A percentile compares a stretch with the other conserved stretches of the same genome.
Conservation (phyloP, 2,888 invertebrate species). For the Zelleria hepariella region DNA sequence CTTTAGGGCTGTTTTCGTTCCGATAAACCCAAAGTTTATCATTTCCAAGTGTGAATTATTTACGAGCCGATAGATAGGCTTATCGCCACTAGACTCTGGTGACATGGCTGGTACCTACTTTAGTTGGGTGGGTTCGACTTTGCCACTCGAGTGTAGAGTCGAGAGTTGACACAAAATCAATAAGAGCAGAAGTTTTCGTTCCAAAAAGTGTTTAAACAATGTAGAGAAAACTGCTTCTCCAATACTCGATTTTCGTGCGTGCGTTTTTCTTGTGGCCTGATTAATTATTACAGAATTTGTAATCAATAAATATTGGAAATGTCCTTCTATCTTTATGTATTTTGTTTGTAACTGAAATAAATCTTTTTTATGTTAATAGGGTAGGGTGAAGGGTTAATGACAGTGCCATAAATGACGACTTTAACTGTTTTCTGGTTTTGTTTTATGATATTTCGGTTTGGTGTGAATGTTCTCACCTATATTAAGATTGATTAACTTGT, state of each 20-base stretch:
- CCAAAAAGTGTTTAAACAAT: no score
- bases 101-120: not conserved
- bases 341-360: not conserved
- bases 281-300: no score
- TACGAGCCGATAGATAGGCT: slow-evolving; percentile 5
- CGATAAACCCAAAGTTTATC: not conserved
- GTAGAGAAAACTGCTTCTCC: no score
- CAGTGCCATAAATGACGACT: not conserved
- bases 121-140: not conserved
- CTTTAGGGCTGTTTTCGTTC: not conserved
- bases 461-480: no score
- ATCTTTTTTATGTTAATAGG: not conserved
- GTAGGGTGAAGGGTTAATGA: not conserved
- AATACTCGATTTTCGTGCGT: no score
- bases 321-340: not conserved
- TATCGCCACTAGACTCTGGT: slow-evolving; percentile 3
- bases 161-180: not conserved
- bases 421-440: not conserved
- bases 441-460: not conserved
- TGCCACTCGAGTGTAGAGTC: not conserved
- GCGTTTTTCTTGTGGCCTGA: no score
- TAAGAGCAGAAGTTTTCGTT: not conserved
- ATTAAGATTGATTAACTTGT: no score
- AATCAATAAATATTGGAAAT: not conserved
- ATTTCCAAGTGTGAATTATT: slow-evolving; percentile 6